These are phyloP conservation scores for Orestias chungarensis DNA, from an alignment of 2,797 vertebrate species.

Conservation along the genomic window DNA sequence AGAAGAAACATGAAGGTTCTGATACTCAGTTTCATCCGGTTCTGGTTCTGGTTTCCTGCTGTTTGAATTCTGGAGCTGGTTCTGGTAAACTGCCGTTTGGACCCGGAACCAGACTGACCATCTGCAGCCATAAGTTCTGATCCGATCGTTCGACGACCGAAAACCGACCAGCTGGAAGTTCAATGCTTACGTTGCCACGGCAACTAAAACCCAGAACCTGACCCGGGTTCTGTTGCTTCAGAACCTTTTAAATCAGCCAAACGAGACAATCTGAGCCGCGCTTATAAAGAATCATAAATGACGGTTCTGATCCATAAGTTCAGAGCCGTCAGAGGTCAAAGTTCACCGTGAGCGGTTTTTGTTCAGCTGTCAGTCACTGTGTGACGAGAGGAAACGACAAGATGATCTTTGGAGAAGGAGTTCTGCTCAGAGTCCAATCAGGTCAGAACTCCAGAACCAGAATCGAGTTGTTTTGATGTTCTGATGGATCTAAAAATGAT, in stretches of 20 bases:
- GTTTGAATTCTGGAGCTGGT: not conserved
- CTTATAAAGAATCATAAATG: no score
- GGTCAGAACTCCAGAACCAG: not conserved
- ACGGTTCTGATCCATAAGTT: no score
- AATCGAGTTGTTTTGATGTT: no score
- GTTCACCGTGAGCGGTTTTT: no score
- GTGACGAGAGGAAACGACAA: not conserved
- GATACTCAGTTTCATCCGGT: not conserved
- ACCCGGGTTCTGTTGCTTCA: no score
- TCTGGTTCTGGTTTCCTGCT: not conserved
- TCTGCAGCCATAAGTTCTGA: slow-evolving; percentile 33
- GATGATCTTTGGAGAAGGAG: not conserved
- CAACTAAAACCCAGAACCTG: not conserved
- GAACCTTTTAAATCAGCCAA: no score
- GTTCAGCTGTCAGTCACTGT: not conserved
- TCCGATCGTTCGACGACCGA: not conserved
- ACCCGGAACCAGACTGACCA: slow-evolving; percentile 12
- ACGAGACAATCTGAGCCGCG: no score
- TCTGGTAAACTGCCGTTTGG: slow-evolving; percentile 32
- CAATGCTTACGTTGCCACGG: no score
- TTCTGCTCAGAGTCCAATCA: not conserved
- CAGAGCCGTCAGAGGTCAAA: no score
- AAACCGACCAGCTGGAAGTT: not conserved
- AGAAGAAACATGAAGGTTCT: not conserved
- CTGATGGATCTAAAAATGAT: not conserved